Evolutionary conservation across 2,888 invertebrate genomes (phyloP), one percentile per base, ranked within the genome.

Genomic region (Sarcophaga carnaria): DNA sequence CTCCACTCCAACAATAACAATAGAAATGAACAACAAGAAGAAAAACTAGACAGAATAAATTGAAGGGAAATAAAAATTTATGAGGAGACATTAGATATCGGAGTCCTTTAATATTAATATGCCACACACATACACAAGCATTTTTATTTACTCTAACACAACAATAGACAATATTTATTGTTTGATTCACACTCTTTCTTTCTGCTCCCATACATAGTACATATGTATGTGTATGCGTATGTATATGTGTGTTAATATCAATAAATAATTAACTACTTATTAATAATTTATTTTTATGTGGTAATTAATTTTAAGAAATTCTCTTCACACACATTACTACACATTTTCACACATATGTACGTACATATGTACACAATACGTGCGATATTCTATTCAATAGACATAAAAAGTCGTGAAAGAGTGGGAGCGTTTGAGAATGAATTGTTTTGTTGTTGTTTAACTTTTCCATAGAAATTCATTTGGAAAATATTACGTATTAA

Each of bases 221-320:
- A 4, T 20, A 20, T 22, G 62, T 22, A 22, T 20, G 20, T 22
- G 2, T 62, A 14, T 17, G 14, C 10, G 27, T 20, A 20, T 22
- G 49, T 14, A 2, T 11, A 2, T 69, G 25, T 69, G 25, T 47
- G 14, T 22, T 22, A 11, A n/a, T 47, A 75, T 54, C 14, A 45
- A 66, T 37, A 80, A 74, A 67, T 80, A 80, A 74, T 80, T 80
- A 80, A 80, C 80, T 80, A 49, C 49, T 49, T 49, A 80, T 72
- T 80, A 72, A 80, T 80, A 67, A 54, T 80, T 47, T 27, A 59
- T 47, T 72, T 69, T 60, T 67, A 80, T 80, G 64, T 37, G 80
- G 80, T 74, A 80, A 80, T 80, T 80, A 80, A 74, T 80, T 74
- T 72, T 74, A 72, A 74, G 80, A 80, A 25, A 25, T 66, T 80